Evolutionary conservation across 2,113 vertebrate species (phyloP), one percentile per base, ranked within the genome.

Genomic region (Alexandromys fortis): DNA sequence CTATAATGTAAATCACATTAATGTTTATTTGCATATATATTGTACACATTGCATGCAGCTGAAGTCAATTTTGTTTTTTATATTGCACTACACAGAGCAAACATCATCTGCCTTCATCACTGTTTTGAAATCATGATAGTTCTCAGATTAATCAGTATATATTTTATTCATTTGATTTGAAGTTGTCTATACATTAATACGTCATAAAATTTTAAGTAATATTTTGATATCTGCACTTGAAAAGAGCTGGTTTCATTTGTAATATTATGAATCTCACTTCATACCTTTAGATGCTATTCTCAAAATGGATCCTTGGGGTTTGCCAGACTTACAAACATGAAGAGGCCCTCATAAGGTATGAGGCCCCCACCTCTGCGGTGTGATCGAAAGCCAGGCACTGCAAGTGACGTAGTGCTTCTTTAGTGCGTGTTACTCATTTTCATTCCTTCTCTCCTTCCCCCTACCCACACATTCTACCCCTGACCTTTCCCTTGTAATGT

Each of bases 401-500:
- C 30, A 68, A 38, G 33, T 17, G 11, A 45, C 16, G 35, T 7
- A 68, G 1, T 3, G 21, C 11, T 38, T 63, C n/a, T 26, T 30
- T 26, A 16, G 33, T 35, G 28, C 10, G 14, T 45, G 7, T 5
- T 49, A 17, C 7, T 26, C 22, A 3, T 0, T 63, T 28, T 7
- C n/a, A 35, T 0, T 33, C 12, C 11, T 26, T n/a, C 11, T 12
- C 52, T 13, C 14, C 5, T 7, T 17, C 47, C 11, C 55, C 16
- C 5, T 2, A 0, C 10, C 3, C 26, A 3, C 5, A 7, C 49
- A 26, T 21, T 1, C 19, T 1, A 1, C 5, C 0, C 30, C 28
- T 33, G 24, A 68, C n/a, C 76, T 21, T 83, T 61, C 33, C 19
- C 49, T 63, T 75, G 9, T 38, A 9, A 38, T 52, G 52, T 4